phyloP scores from a whole-genome alignment of 2,113 vertebrate genomes.

The Pyrgilauda ruficollis region DNA sequence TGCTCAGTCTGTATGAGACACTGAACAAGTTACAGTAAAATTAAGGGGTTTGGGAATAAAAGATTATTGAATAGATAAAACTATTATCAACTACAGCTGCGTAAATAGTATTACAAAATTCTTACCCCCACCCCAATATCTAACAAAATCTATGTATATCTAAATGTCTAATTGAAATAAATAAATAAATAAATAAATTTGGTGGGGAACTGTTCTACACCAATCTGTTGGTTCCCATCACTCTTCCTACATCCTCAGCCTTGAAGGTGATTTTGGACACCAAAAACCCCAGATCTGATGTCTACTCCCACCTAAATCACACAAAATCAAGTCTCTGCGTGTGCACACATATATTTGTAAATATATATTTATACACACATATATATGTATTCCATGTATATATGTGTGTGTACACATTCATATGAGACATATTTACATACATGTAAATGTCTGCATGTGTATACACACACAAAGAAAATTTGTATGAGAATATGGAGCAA shows the following conservation, averaged over 20 bases:
- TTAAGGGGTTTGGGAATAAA: background rate
- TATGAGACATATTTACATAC: background rate
- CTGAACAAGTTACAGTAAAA: background rate
- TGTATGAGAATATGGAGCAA: background rate
- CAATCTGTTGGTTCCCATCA: background rate
- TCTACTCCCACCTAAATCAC: background rate
- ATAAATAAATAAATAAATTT: background rate
- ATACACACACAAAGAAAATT: background rate
- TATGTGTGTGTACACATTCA: no score
- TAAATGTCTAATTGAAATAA: background rate
- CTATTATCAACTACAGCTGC: background rate
- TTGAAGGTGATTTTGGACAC: background rate
- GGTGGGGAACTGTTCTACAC: background rate
- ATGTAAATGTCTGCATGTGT: no score
- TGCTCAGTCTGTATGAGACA: background rate
- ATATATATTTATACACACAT: background rate
- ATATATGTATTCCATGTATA: no score
- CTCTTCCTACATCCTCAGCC: background rate
- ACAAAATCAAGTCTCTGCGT: accelerated
- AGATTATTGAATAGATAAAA: background rate
- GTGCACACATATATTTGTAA: no score
- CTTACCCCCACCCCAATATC: background rate
- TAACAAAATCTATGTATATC: background rate
- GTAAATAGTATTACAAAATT: background rate
- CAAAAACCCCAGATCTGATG: background rate